A percentile compares a stretch with the other conserved stretches of the same genome.
Conservation (phyloP, 2,888 invertebrate species). For the Pecten maximus region DNA sequence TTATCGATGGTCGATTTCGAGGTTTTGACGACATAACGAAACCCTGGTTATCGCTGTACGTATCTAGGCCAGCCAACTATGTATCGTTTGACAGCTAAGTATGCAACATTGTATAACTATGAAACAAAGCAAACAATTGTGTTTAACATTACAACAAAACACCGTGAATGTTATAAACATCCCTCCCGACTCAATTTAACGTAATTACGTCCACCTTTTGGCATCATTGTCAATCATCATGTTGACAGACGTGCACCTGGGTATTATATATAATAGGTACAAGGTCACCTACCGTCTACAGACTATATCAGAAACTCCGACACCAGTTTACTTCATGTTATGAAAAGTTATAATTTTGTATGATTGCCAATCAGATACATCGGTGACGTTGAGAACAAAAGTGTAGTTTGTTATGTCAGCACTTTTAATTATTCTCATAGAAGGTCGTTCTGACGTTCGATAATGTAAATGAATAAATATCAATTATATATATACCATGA, state of each 20-base stretch:
- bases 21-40: conserved; percentile 8
- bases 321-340: too few relatives aligned
- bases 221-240: background rate
- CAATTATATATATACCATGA: too few relatives aligned
- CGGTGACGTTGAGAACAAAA: too few relatives aligned
- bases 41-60: background rate
- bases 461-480: too few relatives aligned
- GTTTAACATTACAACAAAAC: background rate
- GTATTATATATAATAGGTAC: background rate
- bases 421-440: too few relatives aligned
- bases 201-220: background rate
- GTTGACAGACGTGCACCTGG: conserved; percentile 11
- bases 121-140: background rate
- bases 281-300: too few relatives aligned
- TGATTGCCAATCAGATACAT: too few relatives aligned
- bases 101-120: background rate
- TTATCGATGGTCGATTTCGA: background rate
- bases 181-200: background rate
- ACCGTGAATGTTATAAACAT: background rate
- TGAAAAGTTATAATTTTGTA: too few relatives aligned
- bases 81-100: background rate
- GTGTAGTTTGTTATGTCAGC: too few relatives aligned
- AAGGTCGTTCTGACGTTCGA: too few relatives aligned
- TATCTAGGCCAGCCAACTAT: background rate
- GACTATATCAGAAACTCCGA: too few relatives aligned